Conservation (phyloP, 1,140 invertebrate genomes). For the Nebria ingens region DNA sequence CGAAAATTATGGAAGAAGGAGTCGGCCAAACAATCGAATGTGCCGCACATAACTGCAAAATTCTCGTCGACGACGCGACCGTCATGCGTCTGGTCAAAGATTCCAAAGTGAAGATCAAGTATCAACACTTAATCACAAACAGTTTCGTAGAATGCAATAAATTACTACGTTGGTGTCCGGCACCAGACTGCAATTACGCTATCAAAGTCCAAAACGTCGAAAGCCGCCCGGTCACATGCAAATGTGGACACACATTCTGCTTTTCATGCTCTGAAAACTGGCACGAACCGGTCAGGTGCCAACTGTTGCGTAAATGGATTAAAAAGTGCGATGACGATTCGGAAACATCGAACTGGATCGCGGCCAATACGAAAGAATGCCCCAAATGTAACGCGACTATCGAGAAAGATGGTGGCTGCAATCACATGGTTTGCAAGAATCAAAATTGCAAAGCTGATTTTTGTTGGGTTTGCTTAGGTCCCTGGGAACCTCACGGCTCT, state of each 20-base stretch:
- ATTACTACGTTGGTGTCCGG: conserved; percentile 61
- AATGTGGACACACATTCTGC: conserved; percentile 56
- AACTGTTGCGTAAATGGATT: conserved; percentile 57
- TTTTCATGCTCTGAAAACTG: conserved; percentile 64
- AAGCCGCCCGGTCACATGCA: conserved; percentile 51
- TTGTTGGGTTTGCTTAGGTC: conserved; percentile 70
- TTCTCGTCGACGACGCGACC: conserved; percentile 58
- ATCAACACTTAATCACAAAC: conserved; percentile 65
- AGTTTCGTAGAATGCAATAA: conserved; percentile 69
- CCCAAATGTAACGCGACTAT: conserved; percentile 68
- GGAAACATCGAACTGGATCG: conserved; percentile 72
- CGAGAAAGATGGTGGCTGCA: conserved; percentile 66
- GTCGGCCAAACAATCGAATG: conserved; percentile 57
- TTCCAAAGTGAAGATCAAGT: conserved; percentile 53
- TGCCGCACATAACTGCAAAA: conserved; percentile 43
- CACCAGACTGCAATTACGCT: conserved; percentile 57
- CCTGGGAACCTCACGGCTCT: conserved; percentile 68
- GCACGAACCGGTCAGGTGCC: conserved; percentile 67
- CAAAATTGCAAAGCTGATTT: conserved; percentile 67
- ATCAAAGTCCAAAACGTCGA: conserved; percentile 53
- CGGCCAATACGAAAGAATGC: conserved; percentile 72
- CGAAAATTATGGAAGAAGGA: conserved; percentile 62
- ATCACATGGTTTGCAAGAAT: conserved; percentile 73
- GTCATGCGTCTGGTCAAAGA: conserved; percentile 56
- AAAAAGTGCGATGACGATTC: conserved; percentile 75